These are phyloP conservation scores for Cairina moschata DNA, from an alignment of 2,113 vertebrate species.

Conservation along the genomic window DNA sequence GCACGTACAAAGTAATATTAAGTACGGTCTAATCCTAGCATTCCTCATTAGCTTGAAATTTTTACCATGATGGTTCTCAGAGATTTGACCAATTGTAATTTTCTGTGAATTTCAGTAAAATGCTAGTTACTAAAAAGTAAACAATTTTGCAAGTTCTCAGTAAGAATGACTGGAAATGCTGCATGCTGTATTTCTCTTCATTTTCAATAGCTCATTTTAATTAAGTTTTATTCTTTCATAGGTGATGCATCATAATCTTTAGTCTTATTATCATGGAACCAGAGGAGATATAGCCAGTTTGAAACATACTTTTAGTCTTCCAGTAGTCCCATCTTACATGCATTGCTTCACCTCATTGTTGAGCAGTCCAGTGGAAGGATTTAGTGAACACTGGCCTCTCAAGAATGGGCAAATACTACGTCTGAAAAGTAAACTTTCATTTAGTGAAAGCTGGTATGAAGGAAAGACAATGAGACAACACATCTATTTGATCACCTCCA, in stretches of 20 bases:
- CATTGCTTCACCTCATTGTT: background rate
- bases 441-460: background rate
- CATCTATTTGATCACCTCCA: background rate
- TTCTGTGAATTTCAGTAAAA: background rate
- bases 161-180: background rate
- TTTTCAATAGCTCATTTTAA: background rate
- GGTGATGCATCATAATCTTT: background rate
- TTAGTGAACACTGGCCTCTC: background rate
- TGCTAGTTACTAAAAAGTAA: background rate
- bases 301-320: background rate
- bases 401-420: background rate
- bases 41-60: background rate
- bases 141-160: background rate
- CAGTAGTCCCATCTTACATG: background rate
- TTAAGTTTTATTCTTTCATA: background rate
- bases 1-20: background rate
- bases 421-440: background rate
- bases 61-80: background rate
- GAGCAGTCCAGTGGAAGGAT: background rate
- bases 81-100: background rate
- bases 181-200: background rate
- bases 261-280: background rate
- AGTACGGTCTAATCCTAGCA: background rate
- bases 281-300: background rate
- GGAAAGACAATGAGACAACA: background rate